Base-by-base conservation (phyloP, 2,888 invertebrate species). In the Drosophila helvetica region DNA sequence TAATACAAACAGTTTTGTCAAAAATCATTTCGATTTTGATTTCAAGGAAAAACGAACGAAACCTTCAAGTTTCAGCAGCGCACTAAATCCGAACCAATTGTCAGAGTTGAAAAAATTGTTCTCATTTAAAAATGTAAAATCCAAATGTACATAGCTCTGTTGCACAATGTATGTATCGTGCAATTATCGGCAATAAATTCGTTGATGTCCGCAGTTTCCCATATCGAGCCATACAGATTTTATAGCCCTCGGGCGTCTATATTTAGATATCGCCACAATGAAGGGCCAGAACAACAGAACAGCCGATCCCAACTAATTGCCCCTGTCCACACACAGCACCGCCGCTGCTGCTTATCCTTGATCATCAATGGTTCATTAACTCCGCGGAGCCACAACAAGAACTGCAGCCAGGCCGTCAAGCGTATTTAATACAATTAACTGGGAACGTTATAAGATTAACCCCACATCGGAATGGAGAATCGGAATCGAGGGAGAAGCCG, bases 361-460 rank as follows among this genome's bases (percentile, higher is more conserved):
- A 89, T 86, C 86, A 88, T 88, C 89, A 79, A 77, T 88, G 85
- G 89, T 89, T 89, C 89, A 89, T 89, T 89, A 86, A 89, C 89
- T 89, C 74, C 86, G 61, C 52, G 63, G 57, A 46, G 60, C 72
- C 53, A 64, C 62, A 66, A 45, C 46, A 53, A 56, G 38, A 52
- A 33, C 61, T 53, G 22, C 55, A 64, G 10, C 71, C 59, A 70
- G 89, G 72, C 38, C 73, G 75, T 80, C 57, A 63, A 88, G 80
- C 79, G 89, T 80, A 89, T 88, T 86, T 86, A 86, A 86, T 89
- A 84, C 86, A 86, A 86, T 86, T 86, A 86, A 88, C 87, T 88
- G 66, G 67, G 75, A 75, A 86, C 81, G 78, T 88, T 86, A 86
- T 74, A 83, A 84, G 82, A 88, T 88, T 85, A 88, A 86, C 80